Evolutionary conservation across 2,797 vertebrate species (phyloP), one percentile per base, ranked within the genome.

Genomic region (Trichosurus vulpecula): DNA sequence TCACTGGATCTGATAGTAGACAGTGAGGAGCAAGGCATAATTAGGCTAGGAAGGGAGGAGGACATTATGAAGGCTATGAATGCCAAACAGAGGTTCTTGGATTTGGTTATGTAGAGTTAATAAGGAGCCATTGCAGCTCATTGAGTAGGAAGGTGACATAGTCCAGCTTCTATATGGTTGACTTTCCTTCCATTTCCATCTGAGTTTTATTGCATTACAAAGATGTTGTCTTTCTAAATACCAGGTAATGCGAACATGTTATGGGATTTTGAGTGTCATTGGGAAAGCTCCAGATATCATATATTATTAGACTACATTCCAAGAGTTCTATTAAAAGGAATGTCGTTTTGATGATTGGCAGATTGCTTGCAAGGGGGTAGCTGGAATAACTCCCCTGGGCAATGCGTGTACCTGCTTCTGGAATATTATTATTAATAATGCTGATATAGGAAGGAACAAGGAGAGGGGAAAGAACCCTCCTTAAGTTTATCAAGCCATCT

Each of bases 131-230:
- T 8, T 41, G n/a, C 0, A 9, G 6, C 25, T 87, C 87, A 87
- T 11, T 51, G 41, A 87, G 10, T 3, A 1, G 74, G 41, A 87
- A 87, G 3, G 3, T 51, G 22, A 47, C 41, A 4, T n/a, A 87
- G 41, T 51, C 1, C 13, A 93, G 4, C 2, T 91, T 57, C 4
- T 16, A 55, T 5, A 52, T 29, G 52, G 35, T 16, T 66, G 53
- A 92, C 61, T 91, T 35, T 95, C 8, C 92, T 95, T 47, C 14
- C 57, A n/a, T 90, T 41, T 94, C 92, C 16, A 52, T 81, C 6
- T 74, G 54, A 92, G 51, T 90, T 0, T 56, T 55, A 53, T 93
- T 13, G 1, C 4, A 95, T 22, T 94, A 2, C 31, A 94, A 10
- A 93, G 13, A 6, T 9, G 58, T 14, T 57, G 54, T 2, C 92